These are phyloP conservation scores for Rhynchonema sp. DNA, from an alignment of 2,888 invertebrate species.

Conservation along the genomic window DNA sequence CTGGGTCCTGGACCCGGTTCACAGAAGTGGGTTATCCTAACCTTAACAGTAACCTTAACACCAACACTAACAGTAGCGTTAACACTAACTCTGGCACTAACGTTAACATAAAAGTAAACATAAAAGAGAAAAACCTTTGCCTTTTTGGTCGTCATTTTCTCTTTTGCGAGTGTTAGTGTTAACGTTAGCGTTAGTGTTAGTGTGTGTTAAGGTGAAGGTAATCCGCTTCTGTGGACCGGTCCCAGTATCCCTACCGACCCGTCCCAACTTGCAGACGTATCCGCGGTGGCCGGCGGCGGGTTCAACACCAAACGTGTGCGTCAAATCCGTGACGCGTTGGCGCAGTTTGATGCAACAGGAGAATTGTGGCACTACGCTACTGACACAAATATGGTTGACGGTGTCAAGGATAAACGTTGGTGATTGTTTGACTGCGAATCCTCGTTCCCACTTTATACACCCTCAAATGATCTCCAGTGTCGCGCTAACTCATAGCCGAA, in stretches of 20 bases:
- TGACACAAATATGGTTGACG: not conserved
- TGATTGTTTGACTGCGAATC: not conserved
- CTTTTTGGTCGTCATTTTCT: too few relatives aligned
- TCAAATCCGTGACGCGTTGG: not conserved
- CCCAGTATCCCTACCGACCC: too few relatives aligned
- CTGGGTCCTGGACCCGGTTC: too few relatives aligned
- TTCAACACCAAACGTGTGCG: not conserved
- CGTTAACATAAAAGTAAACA: too few relatives aligned
- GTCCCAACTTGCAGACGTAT: too few relatives aligned
- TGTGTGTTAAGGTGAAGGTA: too few relatives aligned
- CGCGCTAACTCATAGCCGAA: not conserved
- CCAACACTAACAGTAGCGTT: too few relatives aligned
- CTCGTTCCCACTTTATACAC: not conserved
- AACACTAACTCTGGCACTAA: not conserved
- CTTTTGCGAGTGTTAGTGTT: too few relatives aligned
- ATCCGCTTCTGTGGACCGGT: too few relatives aligned
- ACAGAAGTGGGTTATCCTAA: too few relatives aligned
- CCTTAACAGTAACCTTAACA: too few relatives aligned
- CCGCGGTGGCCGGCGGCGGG: not conserved
- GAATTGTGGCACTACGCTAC: not conserved
- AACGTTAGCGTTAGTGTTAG: too few relatives aligned
- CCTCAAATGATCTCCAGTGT: not conserved
- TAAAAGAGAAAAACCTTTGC: not conserved
- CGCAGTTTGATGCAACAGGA: not conserved
- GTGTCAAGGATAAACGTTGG: not conserved